phyloP scores from a whole-genome alignment of 2,797 vertebrate genomes.

The Platalea minor region DNA sequence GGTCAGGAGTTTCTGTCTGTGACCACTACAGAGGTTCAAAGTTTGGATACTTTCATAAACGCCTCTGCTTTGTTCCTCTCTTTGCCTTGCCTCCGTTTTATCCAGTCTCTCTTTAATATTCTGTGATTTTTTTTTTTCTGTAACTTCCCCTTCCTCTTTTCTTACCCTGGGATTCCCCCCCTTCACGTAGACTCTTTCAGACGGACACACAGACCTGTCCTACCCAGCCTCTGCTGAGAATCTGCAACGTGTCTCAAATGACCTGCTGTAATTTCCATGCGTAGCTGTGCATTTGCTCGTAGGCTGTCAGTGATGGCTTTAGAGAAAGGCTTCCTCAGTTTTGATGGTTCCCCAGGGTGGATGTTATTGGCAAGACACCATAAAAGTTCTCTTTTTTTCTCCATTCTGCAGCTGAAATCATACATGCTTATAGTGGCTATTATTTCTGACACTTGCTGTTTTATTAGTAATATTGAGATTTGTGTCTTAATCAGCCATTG shows the following conservation, averaged over 20 bases:
- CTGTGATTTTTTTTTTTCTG: background rate
- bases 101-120: background rate
- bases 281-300: background rate
- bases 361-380: constrained; percentile 63
- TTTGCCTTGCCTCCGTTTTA: background rate
- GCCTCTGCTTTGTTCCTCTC: background rate
- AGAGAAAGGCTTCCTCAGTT: constrained; percentile 71
- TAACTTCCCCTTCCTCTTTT: background rate
- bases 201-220: background rate
- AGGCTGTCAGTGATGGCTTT: constrained; percentile 51
- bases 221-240: background rate
- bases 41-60: background rate
- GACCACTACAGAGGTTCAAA: background rate
- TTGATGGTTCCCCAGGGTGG: constrained; percentile 69
- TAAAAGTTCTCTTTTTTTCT: background rate
- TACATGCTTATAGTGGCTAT: background rate
- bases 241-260: background rate
- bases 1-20: background rate
- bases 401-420: background rate
- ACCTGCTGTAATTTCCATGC: background rate
- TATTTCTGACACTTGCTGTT: background rate
- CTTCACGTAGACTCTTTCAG: background rate
- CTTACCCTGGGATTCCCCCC: background rate
- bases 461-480: background rate
- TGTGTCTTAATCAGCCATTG: background rate